Evolutionary conservation across 2,113 vertebrate species (phyloP).

Genomic region (Triplophysa siluroides): DNA sequence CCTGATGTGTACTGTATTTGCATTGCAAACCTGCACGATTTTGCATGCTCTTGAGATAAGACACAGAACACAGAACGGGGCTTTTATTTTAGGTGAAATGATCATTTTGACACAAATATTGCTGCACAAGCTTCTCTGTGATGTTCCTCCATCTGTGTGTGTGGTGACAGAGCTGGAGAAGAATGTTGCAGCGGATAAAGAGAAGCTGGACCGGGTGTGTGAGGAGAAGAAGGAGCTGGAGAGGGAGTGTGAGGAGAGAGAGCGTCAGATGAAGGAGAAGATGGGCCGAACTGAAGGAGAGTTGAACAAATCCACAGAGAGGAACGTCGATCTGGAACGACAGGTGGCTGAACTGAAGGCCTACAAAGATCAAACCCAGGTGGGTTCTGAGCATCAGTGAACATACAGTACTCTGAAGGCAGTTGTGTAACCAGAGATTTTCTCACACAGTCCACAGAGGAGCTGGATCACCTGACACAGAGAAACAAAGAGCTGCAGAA

Average conservation of each 20-base stretch:
- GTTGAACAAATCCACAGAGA: conserved; percentile 61
- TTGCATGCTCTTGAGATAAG: conserved; percentile 23
- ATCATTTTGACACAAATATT: conserved; percentile 26
- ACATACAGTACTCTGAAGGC: too few species aligned
- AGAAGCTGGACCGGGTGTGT: conserved; percentile 74
- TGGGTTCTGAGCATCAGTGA: conserved; percentile 47
- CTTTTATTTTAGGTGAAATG: conserved; percentile 5
- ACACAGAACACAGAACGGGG: not conserved
- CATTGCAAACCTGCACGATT: not conserved
- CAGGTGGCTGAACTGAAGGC: conserved; percentile 70
- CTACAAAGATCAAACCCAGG: conserved; percentile 73
- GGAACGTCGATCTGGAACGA: conserved; percentile 62
- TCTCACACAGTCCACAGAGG: conserved; percentile 47
- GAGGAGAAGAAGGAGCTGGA: conserved; percentile 30
- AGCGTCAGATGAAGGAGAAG: conserved; percentile 72
- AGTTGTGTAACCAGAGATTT: not conserved
- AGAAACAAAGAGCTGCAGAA: conserved; percentile 60
- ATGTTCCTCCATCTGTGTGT: conserved; percentile 5
- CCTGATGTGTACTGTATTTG: not conserved
- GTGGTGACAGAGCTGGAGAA: conserved; percentile 43
- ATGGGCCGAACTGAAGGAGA: conserved; percentile 70
- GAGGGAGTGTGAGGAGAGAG: conserved; percentile 66
- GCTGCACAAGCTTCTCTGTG: not conserved
- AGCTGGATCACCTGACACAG: conserved; percentile 56
- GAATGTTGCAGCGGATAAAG: conserved; percentile 57